A percentile compares a stretch with the other conserved stretches of the same genome.
Evolutionary conservation across 2,888 invertebrate genomes (phyloP).

Genomic region (Trimorus sp.): DNA sequence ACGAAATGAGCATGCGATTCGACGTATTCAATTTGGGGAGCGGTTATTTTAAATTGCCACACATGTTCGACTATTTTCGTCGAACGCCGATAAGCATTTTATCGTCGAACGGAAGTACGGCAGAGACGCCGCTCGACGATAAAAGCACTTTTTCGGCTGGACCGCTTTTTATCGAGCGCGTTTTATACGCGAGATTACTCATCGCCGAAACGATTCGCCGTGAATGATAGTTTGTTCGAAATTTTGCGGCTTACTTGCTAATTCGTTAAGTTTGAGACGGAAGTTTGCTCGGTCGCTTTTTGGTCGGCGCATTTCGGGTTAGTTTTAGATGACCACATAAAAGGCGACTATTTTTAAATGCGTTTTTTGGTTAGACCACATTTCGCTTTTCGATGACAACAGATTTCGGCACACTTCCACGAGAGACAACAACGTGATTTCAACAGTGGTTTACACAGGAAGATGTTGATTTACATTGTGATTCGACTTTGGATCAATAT

Average conservation of each 20-base stretch:
- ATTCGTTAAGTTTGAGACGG: too few relatives aligned
- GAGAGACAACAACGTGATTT: too few relatives aligned
- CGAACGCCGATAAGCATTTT: constrained; percentile 50
- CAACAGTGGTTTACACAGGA: too few relatives aligned
- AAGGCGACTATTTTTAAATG: too few relatives aligned
- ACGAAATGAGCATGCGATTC: constrained; percentile 20
- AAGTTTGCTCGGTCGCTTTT: too few relatives aligned
- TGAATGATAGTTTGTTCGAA: constrained; percentile 11
- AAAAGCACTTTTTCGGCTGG: constrained; percentile 11
- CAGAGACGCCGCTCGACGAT: constrained; percentile 4
- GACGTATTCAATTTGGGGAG: constrained; percentile 31
- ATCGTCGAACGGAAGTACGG: constrained; percentile 49
- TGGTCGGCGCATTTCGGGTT: too few relatives aligned
- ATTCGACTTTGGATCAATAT: too few relatives aligned
- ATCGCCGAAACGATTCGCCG: constrained; percentile 7
- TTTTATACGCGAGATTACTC: constrained; percentile 30
- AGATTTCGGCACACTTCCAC: too few relatives aligned
- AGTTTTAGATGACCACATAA: too few relatives aligned
- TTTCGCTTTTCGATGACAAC: too few relatives aligned
- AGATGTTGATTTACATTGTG: too few relatives aligned
- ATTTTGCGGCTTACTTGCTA: not conserved
- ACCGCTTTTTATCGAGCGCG: constrained; percentile 13
- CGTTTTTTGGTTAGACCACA: too few relatives aligned
- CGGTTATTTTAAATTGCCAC: constrained; percentile 49
- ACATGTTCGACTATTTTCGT: constrained; percentile 54